Conservation (phyloP, 2,113 vertebrate genomes). For the Microtus pennsylvanicus region DNA sequence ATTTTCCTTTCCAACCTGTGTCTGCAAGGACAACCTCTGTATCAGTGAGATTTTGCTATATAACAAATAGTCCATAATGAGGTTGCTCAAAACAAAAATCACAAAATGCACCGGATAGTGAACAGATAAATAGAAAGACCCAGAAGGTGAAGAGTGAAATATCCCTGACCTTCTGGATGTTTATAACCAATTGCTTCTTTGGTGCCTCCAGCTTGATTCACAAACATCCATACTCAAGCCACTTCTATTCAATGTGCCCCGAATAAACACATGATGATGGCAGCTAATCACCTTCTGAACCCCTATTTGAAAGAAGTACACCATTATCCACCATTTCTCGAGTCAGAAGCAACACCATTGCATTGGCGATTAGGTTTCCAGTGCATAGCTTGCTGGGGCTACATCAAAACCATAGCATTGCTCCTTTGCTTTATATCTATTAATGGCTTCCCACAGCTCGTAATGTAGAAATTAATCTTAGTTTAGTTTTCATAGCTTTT, state of each 20-base stretch:
- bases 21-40: neutral
- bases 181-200: neutral
- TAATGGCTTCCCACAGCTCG: neutral
- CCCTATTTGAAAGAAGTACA: neutral
- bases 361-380: neutral
- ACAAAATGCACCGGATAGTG: neutral
- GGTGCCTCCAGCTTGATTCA: neutral
- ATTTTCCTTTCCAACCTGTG: neutral
- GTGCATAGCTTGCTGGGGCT: neutral
- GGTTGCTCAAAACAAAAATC: neutral
- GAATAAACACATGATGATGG: neutral
- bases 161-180: neutral
- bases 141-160: neutral
- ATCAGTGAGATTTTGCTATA: neutral
- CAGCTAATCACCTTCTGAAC: neutral
- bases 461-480: neutral
- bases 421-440: neutral
- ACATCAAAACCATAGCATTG: neutral
- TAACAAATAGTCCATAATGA: neutral
- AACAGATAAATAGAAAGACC: neutral
- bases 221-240: neutral
- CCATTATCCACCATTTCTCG: neutral
- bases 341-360: neutral
- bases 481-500: neutral
- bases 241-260: neutral